Evolutionary conservation across 2,797 vertebrate genomes (phyloP), one percentile per base, ranked within the genome.

Genomic region (Pseudochaenichthys georgianus): DNA sequence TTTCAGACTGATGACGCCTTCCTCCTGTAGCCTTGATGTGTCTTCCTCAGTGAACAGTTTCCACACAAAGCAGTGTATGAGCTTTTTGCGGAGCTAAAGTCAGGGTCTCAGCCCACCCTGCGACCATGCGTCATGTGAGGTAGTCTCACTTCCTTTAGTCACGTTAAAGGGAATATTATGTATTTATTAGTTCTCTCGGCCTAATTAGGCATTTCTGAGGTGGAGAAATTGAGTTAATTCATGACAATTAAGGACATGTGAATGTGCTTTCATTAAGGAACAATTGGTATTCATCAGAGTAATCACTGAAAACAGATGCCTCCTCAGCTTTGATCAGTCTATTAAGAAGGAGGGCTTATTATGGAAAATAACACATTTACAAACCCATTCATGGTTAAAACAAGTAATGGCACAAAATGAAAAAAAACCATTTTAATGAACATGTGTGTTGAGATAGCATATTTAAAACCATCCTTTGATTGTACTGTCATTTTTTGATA

Each of bases 271-370:
- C 70, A 83, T 83, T 82, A 59, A 54, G 63, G 38, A 62, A 16
- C 70, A 55, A 85, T 55, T 82, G 61, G 17, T 54, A 63, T 70
- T 81, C 66, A 81, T 78, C 34, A 60, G 46, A 43, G 53, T 66
- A 69, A 80, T 86, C 51, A 75, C 42, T 59, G 10, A 43, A 76
- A 88, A 74, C 80, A 85, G 82, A 87, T 70, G 83, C 74, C 81
- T 71, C 63, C 55, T 66, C 31, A 46, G 70, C 43, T 73, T 48
- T 74, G 65, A 80, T 78, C 13, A 83, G 82, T 73, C 58, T 31
- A 68, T 79, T 76, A 8, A n/a, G 59, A n/a, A 12, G 34, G 60
- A 13, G 64, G 59, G 51, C 34, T 58, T 57, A 69, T 31, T 34
- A 52, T 51, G 28, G 34, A 75, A 77, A 57, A 63, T 7, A 13